phyloP scores from a whole-genome alignment of 2,888 invertebrate species.

The Ormyrus pomaceus region DNA sequence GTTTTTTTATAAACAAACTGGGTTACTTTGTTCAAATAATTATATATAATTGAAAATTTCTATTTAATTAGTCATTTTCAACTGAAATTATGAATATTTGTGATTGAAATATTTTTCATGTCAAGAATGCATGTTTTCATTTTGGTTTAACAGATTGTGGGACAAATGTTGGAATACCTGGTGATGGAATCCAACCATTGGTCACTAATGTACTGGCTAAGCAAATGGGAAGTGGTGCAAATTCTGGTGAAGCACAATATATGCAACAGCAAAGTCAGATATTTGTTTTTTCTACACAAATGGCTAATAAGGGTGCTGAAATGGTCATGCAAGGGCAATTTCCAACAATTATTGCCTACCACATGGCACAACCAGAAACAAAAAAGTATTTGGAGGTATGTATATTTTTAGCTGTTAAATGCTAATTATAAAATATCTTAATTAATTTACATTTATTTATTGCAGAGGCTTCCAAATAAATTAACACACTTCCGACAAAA shows the following conservation, averaged over 20 bases:
- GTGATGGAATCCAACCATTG: conserved; percentile 84
- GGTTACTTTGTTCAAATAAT: background rate
- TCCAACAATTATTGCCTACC: conserved; percentile 94
- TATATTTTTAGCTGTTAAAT: conserved; percentile 24
- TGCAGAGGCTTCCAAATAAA: conserved; percentile 92
- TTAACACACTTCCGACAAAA: conserved; percentile 91
- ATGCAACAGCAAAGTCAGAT: conserved; percentile 98
- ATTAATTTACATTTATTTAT: conserved; percentile 15
- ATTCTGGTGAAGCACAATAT: conserved; percentile 89
- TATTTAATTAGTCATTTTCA: too few species aligned
- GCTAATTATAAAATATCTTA: conserved; percentile 11
- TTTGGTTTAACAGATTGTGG: conserved; percentile 63
- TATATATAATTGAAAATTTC: too few species aligned
- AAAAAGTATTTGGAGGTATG: conserved; percentile 94
- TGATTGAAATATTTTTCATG: too few species aligned
- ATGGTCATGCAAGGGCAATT: conserved; percentile 92
- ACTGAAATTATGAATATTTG: too few species aligned
- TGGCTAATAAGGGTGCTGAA: conserved; percentile 97
- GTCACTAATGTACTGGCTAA: conserved; percentile 88
- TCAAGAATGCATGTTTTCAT: conserved; percentile 4
- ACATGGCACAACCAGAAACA: conserved; percentile 96
- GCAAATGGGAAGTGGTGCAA: conserved; percentile 82
- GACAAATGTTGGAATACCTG: conserved; percentile 73
- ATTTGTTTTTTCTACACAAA: conserved; percentile 95
- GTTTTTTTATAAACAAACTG: conserved; percentile 15